Evolutionary conservation across 2,888 invertebrate species (phyloP), one percentile per base, ranked within the genome.

Genomic region (Lithosia quadra): DNA sequence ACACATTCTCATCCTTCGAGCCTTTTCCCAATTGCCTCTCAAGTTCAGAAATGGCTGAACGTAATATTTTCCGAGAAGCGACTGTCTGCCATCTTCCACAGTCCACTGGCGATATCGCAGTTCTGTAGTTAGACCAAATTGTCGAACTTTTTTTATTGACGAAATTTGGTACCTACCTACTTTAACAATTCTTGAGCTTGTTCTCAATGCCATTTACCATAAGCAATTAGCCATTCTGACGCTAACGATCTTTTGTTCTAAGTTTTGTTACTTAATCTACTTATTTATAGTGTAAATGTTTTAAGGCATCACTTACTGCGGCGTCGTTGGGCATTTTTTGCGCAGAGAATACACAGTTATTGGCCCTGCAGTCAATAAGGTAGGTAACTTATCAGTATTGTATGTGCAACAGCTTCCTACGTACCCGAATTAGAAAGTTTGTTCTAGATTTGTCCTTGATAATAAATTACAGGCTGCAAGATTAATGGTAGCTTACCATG

Each of bases 331-430:
- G 0, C 97, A 97, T 82, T 92, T 95, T 28, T 89, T 97, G 58
- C 91, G 97, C 39, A 95, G 97, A 78, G 97, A 97, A 86, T 97
- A 97, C 80, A 97, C 97, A 0, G 97, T 97, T 0, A 97, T 97
- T 62, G 97, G 97, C 56, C 92, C 96, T 69, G 95, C 96, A 11
- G 97, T 97, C 0, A 97, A 97, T 83, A 97, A 97, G 92, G 92
- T 90, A 77, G 33, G 1, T 9, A n/a, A 33, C 8, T 8, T 28
- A 39, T n/a, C 13, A 59, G 10, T 59, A 1, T 33, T 43, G 5
- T 4, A 8, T 4, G 18, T 7, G 18, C 49, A 34, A 34, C 34
- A 10, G 10, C 11, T 1, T 55, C 10, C 22, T 55, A 5, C 21
- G 9, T 22, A 10, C 4, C 21, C n/a, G 3, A 8, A 11, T 53